Base-by-base conservation (phyloP, 2,888 invertebrate genomes). In the Melieria omissa region DNA sequence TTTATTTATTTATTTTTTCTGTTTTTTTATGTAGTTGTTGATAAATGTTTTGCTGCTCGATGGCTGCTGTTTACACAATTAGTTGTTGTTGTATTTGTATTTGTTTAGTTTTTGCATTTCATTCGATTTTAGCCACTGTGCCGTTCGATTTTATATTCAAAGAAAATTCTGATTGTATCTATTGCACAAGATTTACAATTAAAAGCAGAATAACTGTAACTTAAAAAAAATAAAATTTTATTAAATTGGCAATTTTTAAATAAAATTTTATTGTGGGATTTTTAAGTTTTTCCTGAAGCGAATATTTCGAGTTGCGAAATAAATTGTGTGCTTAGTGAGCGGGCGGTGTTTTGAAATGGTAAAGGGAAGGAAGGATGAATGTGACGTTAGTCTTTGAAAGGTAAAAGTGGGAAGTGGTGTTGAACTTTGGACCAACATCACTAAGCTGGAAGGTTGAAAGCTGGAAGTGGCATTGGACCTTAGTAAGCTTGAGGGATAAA, bases 131-230 rank as follows among this genome's bases (percentile, higher is more conserved):
- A 29, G 29, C 29, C 29, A 29, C 29, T 29, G 29, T 71, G 29
- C 72, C 70, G 60, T 74, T 74, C 60, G 52, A 61, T 73, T 76
- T 80, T 80, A 83, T 83, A 84, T 83, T 84, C 83, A 84, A 83
- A 83, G 81, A 83, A 84, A 86, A 86, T 86, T 86, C 86, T 86
- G 86, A 86, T 85, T 86, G 79, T 83, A 82, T 85, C 82, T 84
- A 86, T 84, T 83, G 83, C 85, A 86, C 86, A 86, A 85, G 85
- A 86, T 86, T 86, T 86, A 86, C 86, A 85, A 86, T 86, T 82
- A 86, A 83, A 83, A 86, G 86, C 83, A 85, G 85, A 86, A 86
- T 86, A 86, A 83, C 86, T 85, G 86, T 84, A 86, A 84, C 84
- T 85, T 84, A 84, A 85, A 84, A 29, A 29, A 29, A 85, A 85